Base-by-base conservation (phyloP, 1,140 invertebrate species). In the Drosophila varians region DNA sequence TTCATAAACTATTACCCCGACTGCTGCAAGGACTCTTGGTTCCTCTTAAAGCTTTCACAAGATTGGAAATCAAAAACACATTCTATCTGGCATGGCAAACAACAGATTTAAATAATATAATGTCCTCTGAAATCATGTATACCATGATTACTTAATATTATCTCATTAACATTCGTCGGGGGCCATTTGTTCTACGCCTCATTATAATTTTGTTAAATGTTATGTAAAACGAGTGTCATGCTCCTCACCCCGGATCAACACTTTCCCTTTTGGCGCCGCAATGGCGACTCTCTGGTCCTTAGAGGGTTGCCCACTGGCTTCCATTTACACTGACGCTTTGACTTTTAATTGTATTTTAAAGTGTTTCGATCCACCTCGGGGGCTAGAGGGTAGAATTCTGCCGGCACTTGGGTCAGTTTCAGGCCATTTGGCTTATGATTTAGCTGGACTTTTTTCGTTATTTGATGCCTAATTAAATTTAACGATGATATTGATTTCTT, bases 381-480 rank as follows among this genome's bases (percentile, higher is more conserved):
- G 7, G 25, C 26, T 16, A 4, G 25, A 38, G 40, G 38, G n/a
- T 47, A 34, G 34, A 4, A 34, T 45, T 19, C 54, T 34, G 43
- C 52, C 28, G 52, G 43, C 58, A 47, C 54, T 77, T 53, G 64
- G 71, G 53, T 69, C 61, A 49, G 62, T 73, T 86, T 86, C 80
- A 82, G 77, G 64, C 66, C 77, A 90, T 80, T 90, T 84, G 66
- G 53, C 53, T 84, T 79, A 83, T 87, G 86, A 89, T 89, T 89
- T 77, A 90, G 73, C 65, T 64, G 52, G 65, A 42, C 52, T 2
- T 64, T 42, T 74, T 69, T 61, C 70, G 87, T 80, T 70, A 90
- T 87, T 87, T 90, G 87, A 90, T 80, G 87, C 82, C 82, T 90
- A 90, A 90, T 90, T 90, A 90, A 90, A 87, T 87, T 77, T 90